Base-by-base conservation (phyloP, 2,888 invertebrate species). In the Spisula solida region DNA sequence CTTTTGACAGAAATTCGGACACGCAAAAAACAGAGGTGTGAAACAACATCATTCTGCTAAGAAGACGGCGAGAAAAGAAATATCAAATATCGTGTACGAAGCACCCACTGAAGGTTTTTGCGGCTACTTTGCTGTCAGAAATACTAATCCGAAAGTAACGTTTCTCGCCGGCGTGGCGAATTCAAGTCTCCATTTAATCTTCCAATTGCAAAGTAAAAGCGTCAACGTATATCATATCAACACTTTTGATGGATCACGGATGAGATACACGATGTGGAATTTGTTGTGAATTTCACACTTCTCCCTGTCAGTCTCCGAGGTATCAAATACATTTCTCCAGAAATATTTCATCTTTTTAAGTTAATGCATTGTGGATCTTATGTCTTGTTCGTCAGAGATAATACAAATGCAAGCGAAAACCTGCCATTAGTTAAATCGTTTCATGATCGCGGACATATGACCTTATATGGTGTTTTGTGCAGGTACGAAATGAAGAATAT, bases 11-110 rank as follows among this genome's bases (percentile, higher is more conserved):
- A 47, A 48, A n/a, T 48, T 56, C 51, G 70, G 79, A 85, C 85
- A 75, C 34, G 1, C 41, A 18, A 56, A 56, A 14, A 14, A 47
- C 6, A 10, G 8, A 70, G 0, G 85, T 79, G 85, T 83, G 70
- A 83, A 75, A 16, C 83, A 20, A 78, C 78, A 78, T 82, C 82
- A 87, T 31, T 31, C 25, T 41, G n/a, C 31, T 55, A 55, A 78
- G 51, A 86, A 83, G 80, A 86, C 81, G 75, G 88, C 80, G 88
- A 80, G 88, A 89, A 82, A 79, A 81, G 47, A 75, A 60, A 48
- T 84, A 89, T 89, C 89, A 81, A 84, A 78, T 89, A 83, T 86
- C 89, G 84, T 6, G 78, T 79, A 56, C 56, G 12, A 55, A 70
- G 51, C 82, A 82, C 5, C 82, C 47, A 47, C 20, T 41, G 82